Evolutionary conservation across 92 coral and sea anemone species (phyloP).

Genomic region (Epizoanthus fatuus): DNA sequence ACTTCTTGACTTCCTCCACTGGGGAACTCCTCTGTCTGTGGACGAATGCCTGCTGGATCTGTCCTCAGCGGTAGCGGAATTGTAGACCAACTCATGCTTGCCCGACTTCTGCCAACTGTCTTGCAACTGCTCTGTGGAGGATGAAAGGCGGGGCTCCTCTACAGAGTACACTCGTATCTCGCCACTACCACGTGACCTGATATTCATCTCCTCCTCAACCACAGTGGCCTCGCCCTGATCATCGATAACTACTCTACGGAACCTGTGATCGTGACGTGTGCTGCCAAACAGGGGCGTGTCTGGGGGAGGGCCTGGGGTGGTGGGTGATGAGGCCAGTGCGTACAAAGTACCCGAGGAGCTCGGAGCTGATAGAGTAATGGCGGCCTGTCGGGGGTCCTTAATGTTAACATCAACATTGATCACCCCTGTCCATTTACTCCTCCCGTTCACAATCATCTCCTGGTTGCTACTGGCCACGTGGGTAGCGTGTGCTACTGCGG

Average conservation of each 20-base stretch:
- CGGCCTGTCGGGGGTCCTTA: constrained; percentile 60
- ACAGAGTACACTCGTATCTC: constrained; percentile 37
- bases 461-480: constrained; percentile 43
- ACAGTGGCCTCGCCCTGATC: constrained; percentile 63
- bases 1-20: constrained; percentile 14
- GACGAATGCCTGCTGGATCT: constrained; percentile 8
- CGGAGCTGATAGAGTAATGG: constrained; percentile 77
- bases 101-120: constrained; percentile 16
- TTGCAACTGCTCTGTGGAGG: neutral
- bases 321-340: constrained; percentile 88
- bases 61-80: constrained; percentile 20
- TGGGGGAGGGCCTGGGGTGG: constrained; percentile 72
- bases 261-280: constrained; percentile 76
- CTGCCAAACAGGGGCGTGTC: constrained; percentile 92
- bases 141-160: constrained; percentile 23
- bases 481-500: constrained; percentile 37
- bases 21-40: constrained; percentile 28
- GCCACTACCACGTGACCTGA: constrained; percentile 57
- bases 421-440: constrained; percentile 84
- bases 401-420: constrained; percentile 58
- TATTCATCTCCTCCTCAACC: constrained; percentile 57
- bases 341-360: constrained; percentile 83
- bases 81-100: constrained; percentile 29
- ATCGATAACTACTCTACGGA: constrained; percentile 71
- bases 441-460: constrained; percentile 37